Percentiles rank a stretch among this genome's conserved stretches.
These are phyloP conservation scores for Malurus cyaneus DNA, from an alignment of 2,113 vertebrate genomes.

Conservation along the genomic window DNA sequence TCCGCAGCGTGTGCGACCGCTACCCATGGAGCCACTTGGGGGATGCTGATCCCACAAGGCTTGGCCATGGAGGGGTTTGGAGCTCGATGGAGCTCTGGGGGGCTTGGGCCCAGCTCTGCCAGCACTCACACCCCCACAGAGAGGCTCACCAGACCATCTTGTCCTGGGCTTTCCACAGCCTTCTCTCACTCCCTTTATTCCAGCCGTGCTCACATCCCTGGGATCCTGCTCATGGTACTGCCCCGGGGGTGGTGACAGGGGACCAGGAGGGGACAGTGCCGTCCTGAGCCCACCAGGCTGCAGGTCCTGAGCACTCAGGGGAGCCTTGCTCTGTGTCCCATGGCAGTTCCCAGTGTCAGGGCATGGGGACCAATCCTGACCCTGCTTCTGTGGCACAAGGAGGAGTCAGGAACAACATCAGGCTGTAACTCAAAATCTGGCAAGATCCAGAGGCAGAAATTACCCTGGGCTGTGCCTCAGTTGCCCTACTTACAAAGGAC, in stretches of 20 bases:
- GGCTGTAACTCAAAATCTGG: background rate
- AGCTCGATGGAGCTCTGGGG: background rate
- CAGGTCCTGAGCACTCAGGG: background rate
- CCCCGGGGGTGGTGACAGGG: background rate
- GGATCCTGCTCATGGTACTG: fast-evolving
- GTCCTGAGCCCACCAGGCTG: background rate
- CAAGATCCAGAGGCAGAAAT: background rate
- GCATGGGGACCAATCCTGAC: background rate
- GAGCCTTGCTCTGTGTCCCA: background rate
- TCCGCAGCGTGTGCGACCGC: background rate
- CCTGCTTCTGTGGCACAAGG: fast-evolving
- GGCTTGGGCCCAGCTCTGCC: background rate
- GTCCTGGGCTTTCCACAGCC: background rate
- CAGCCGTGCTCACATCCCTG: fast-evolving
- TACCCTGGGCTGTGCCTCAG: background rate
- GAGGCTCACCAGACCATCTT: background rate
- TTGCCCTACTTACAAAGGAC: background rate
- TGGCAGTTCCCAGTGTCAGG: background rate
- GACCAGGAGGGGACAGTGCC: background rate
- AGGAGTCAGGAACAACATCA: background rate
- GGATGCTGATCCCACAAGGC: background rate
- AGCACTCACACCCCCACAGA: background rate
- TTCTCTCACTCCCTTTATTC: background rate
- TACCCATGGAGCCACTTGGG: background rate
- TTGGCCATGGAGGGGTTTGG: background rate